Percentiles rank a stretch among this genome's conserved stretches.
phyloP scores from a whole-genome alignment of 2,797 vertebrate genomes.

The Clarias laeviceps region DNA sequence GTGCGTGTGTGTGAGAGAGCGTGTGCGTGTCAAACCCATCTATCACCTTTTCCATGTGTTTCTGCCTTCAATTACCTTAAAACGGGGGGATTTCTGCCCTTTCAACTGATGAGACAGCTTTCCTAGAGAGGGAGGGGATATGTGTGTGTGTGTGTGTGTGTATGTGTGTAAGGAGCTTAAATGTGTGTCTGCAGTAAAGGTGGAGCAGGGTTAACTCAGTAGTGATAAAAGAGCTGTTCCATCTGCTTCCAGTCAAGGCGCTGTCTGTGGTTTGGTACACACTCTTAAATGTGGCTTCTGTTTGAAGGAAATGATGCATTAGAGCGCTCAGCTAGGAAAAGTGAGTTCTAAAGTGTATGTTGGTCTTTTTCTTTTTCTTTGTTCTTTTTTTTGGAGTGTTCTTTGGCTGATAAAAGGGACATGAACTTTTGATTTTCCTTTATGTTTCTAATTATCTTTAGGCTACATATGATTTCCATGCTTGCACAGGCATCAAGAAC shows the following conservation, averaged over 20 bases:
- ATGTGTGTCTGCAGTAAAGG: slow-evolving; percentile 35
- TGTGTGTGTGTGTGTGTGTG: slow-evolving; percentile 22
- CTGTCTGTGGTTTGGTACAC: slow-evolving; percentile 14
- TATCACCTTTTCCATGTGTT: slow-evolving; percentile 51
- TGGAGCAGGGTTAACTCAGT: slow-evolving; percentile 39
- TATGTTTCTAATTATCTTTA: slow-evolving; percentile 8
- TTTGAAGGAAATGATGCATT: slow-evolving; percentile 36
- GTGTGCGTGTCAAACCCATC: slow-evolving; percentile 51
- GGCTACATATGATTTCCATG: not conserved
- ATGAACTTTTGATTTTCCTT: not conserved
- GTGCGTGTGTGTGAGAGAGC: not conserved
- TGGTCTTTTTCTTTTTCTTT: slow-evolving; percentile 8
- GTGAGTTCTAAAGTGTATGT: slow-evolving; percentile 11
- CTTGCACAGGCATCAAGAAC: not conserved
- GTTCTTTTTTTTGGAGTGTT: not conserved
- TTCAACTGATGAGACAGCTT: slow-evolving; percentile 62
- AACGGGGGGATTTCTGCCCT: slow-evolving; percentile 69
- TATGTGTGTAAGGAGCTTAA: slow-evolving; percentile 27
- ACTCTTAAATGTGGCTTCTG: slow-evolving; percentile 42
- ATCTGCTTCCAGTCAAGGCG: slow-evolving; percentile 29
- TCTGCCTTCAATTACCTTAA: slow-evolving; percentile 66
- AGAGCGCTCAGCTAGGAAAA: slow-evolving; percentile 8
- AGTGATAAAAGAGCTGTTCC: slow-evolving; percentile 41
- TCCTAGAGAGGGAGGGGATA: slow-evolving; percentile 3
- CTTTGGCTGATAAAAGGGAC: not conserved